These are phyloP conservation scores for Aurelia coerulea DNA, from an alignment of 30 jellyfish, hydroid and myxozoan genomes.

Conservation along the genomic window DNA sequence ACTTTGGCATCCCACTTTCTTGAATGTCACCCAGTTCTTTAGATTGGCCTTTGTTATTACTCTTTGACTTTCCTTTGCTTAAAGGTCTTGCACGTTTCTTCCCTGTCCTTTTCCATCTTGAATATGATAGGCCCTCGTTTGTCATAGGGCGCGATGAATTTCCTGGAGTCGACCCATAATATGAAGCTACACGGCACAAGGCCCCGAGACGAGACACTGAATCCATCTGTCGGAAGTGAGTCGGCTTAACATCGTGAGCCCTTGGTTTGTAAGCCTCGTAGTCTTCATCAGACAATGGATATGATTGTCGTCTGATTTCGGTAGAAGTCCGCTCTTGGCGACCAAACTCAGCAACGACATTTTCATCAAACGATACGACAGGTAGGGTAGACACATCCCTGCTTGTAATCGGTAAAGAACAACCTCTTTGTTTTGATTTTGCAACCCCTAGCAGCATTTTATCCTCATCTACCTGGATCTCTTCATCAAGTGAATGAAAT, in stretches of 20 bases:
- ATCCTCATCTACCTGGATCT: conserved; percentile 18
- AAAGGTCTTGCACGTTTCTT: not conserved
- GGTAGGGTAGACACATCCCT: conserved; percentile 55
- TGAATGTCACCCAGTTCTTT: not conserved
- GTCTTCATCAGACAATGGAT: conserved; percentile 38
- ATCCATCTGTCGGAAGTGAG: conserved; percentile 19
- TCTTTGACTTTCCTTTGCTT: not conserved
- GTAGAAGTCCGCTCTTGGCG: not conserved
- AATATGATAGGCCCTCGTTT: not conserved
- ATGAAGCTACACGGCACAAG: conserved; percentile 39
- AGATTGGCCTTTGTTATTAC: not conserved
- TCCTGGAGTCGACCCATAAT: conserved; percentile 14
- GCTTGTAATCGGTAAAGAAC: conserved; percentile 51
- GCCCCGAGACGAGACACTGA: conserved; percentile 50
- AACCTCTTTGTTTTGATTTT: conserved; percentile 24
- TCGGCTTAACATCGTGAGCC: not conserved
- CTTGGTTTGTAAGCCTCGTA: conserved; percentile 15
- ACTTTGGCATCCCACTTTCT: not conserved
- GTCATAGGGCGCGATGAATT: not conserved
- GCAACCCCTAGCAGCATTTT: not conserved
- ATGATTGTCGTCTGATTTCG: conserved; percentile 30
- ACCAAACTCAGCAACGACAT: conserved; percentile 34
- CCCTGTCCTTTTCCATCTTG: not conserved
- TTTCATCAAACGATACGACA: conserved; percentile 39
- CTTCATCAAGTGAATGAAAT: not conserved